Evolutionary conservation across 2,888 invertebrate species (phyloP).

Genomic region (Tiliacea aurago): DNA sequence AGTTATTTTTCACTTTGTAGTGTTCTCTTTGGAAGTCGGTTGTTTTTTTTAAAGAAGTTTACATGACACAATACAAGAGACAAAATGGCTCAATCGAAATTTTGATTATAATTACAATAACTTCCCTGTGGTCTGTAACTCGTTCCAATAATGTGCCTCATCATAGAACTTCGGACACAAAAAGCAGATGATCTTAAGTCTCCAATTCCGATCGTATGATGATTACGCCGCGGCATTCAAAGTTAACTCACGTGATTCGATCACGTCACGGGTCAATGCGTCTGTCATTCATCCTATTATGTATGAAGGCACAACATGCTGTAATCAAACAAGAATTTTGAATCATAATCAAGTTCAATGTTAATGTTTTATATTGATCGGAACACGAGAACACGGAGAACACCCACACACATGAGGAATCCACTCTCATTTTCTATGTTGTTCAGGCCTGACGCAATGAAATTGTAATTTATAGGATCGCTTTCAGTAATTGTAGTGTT

Average conservation of each 20-base stretch:
- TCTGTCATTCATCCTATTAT: constrained; percentile 61
- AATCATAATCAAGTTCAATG: constrained; percentile 60
- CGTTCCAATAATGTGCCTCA: constrained; percentile 23
- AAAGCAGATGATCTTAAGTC: constrained; percentile 44
- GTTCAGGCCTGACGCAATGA: constrained; percentile 54
- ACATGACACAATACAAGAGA: neutral
- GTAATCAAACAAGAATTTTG: constrained; percentile 59
- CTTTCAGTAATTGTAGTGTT: constrained; percentile 60
- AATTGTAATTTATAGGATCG: constrained; percentile 62
- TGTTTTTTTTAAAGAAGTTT: neutral
- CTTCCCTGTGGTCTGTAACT: constrained; percentile 30
- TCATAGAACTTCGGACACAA: constrained; percentile 16
- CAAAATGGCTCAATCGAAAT: constrained; percentile 18
- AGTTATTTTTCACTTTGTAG: no score
- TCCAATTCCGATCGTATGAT: constrained; percentile 45
- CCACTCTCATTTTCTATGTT: constrained; percentile 68
- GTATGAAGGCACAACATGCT: constrained; percentile 39
- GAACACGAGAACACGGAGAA: constrained; percentile 60
- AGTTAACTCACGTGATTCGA: constrained; percentile 42
- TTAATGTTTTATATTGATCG: constrained; percentile 45
- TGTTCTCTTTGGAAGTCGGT: no score
- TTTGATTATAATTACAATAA: constrained; percentile 30
- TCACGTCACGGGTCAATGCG: constrained; percentile 38
- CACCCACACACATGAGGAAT: constrained; percentile 65
- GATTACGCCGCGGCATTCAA: constrained; percentile 49